Base-by-base conservation (phyloP, 2,113 vertebrate genomes). In the Oryzias melastigma region DNA sequence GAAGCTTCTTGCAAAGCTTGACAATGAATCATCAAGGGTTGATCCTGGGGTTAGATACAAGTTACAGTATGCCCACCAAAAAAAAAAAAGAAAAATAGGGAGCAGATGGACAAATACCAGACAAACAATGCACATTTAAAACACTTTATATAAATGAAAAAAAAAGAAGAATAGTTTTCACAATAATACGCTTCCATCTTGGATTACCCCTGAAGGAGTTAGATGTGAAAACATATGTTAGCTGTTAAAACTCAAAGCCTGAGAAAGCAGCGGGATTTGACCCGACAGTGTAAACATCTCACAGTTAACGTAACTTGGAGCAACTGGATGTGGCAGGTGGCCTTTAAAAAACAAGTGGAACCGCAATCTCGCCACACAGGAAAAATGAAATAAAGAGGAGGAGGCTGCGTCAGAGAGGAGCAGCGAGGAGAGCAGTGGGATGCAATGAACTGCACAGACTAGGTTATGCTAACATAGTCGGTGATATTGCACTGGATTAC, bases 401-500 rank as follows among this genome's bases (percentile, higher is more conserved):
- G 61, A 75, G 52, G 73, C 57, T 14, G 20, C 27, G 20, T 41
- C 43, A 25, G 51, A 64, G 60, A 50, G 49, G 66, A 45, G 55
- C 12, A 47, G 40, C 29, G 10, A 15, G 44, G 71, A 51, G 52
- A 19, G 47, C 14, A 50, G 65, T 69, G 73, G 48, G 73, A 29
- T 46, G 51, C 76, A 65, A 80, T 81, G 64, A 73, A 80, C 57
- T 68, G 69, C 14, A 7, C 58, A 50, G 51, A 60, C 52, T 65
- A 56, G 42, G 68, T 76, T 83, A 71, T 18, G 63, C 65, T 2
- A 82, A 84, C 51, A 78, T 14, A 73, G 62, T 55, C 20, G 15
- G 61, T 56, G 65, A 5, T 65, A 42, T 69, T 68, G 65, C 52
- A 47, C 50, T 52, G 77, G 64, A 79, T 68, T 62, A 62, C 63